These are phyloP conservation scores for Chromis chromis DNA, from an alignment of 2,797 vertebrate species.

Conservation along the genomic window DNA sequence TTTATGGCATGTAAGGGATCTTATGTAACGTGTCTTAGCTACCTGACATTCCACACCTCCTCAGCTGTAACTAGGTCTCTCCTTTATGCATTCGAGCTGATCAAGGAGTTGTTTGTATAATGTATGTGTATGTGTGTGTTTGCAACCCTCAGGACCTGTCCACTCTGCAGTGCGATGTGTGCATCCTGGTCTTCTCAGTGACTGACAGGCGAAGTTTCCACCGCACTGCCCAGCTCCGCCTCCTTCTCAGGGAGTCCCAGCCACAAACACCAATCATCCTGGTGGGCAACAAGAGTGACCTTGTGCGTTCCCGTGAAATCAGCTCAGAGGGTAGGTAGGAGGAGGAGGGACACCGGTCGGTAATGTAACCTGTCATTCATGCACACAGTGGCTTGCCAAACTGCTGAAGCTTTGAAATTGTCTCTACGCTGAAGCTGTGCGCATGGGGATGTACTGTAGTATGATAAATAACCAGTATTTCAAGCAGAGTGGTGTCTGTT, in stretches of 20 bases:
- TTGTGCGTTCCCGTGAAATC: constrained; percentile 92
- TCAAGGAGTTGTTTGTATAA: constrained; percentile 13
- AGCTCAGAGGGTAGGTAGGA: constrained; percentile 87
- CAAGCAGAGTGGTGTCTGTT: no score
- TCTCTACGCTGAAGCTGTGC: no score
- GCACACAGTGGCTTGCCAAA: not conserved
- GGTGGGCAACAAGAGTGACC: constrained; percentile 94
- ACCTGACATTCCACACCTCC: constrained; percentile 42
- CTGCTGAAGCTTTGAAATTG: no score
- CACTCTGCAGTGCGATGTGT: constrained; percentile 89
- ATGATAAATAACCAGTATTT: no score
- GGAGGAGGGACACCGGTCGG: not conserved
- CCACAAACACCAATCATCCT: constrained; percentile 91
- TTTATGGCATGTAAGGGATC: constrained; percentile 14
- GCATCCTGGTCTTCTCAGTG: constrained; percentile 93
- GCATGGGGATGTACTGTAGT: no score
- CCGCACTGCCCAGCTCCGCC: constrained; percentile 88
- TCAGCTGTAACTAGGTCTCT: constrained; percentile 13
- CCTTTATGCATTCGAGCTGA: no score
- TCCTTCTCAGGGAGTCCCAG: constrained; percentile 88
- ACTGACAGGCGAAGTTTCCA: constrained; percentile 92
- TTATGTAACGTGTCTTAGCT: not conserved
- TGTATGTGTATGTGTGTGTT: constrained; percentile 47
- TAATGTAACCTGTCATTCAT: constrained; percentile 5
- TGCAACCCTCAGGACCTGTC: constrained; percentile 85